Percentiles rank a stretch among this genome's conserved stretches.
phyloP scores from a whole-genome alignment of 1,140 invertebrate species.

The Yoshiicerus persimilis region DNA sequence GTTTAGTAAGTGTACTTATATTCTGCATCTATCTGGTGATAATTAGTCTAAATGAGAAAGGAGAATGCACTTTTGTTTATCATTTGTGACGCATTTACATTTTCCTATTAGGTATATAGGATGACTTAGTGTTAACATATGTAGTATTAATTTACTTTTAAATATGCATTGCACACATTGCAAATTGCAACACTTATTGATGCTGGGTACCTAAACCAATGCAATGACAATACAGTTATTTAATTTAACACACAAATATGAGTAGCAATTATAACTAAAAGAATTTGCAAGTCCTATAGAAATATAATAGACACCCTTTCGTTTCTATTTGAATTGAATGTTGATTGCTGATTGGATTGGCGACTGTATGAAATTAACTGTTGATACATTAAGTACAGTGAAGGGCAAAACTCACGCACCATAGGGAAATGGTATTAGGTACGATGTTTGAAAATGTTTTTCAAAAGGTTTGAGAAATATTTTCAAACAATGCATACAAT shows the following conservation, averaged over 20 bases:
- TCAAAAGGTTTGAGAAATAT: no score
- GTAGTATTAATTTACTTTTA: no score
- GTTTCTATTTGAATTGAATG: neutral
- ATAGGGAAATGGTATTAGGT: no score
- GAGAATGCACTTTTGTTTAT: neutral
- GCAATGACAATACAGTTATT: no score
- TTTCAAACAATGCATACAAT: no score
- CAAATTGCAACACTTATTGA: no score
- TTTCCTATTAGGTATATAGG: neutral
- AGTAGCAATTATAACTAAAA: no score
- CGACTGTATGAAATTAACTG: neutral
- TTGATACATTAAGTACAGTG: neutral
- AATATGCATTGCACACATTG: no score
- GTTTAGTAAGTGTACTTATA: neutral
- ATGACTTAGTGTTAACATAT: no score
- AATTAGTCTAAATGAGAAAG: conserved; percentile 10
- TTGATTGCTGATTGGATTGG: neutral
- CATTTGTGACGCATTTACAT: neutral
- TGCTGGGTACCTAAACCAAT: no score
- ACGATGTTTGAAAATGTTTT: no score
- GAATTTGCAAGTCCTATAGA: neutral
- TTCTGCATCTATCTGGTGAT: neutral
- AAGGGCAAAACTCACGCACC: neutral
- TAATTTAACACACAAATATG: neutral
- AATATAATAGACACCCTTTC: neutral